Conservation (phyloP, 2,888 invertebrate species). For the Euzophera pinguis region DNA sequence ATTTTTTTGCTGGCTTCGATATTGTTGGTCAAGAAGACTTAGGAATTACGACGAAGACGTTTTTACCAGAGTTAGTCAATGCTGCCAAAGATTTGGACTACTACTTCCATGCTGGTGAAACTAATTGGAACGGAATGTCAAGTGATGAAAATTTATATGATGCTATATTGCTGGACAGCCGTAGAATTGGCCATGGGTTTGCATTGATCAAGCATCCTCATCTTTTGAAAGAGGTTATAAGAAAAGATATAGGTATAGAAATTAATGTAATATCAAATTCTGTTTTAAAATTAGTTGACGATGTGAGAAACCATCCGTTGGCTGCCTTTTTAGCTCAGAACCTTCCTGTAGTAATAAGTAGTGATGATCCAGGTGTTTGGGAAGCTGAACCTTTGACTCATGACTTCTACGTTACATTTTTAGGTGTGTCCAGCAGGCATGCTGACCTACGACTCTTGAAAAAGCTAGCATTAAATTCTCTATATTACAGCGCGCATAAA, state of each 20-base stretch:
- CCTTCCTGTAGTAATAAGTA: conserved; percentile 86
- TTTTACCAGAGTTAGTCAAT: conserved; percentile 73
- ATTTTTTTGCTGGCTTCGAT: conserved; percentile 89
- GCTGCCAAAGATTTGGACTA: conserved; percentile 77
- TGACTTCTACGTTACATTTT: conserved; percentile 86
- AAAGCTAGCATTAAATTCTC: conserved; percentile 86
- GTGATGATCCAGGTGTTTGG: conserved; percentile 90
- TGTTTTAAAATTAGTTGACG: conserved; percentile 83
- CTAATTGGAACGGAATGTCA: conserved; percentile 84
- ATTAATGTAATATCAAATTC: conserved; percentile 90
- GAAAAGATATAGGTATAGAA: conserved; percentile 84
- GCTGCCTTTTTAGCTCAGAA: conserved; percentile 81
- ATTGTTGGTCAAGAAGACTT: conserved; percentile 90
- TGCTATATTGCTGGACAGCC: conserved; percentile 84
- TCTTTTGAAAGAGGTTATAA: conserved; percentile 79
- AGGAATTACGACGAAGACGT: conserved; percentile 81
- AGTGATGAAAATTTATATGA: conserved; percentile 88
- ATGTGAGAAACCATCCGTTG: conserved; percentile 88
- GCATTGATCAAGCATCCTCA: conserved; percentile 86
- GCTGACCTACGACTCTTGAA: conserved; percentile 86
- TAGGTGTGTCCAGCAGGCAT: conserved; percentile 85
- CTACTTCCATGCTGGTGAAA: conserved; percentile 91
- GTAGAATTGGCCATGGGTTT: conserved; percentile 89
- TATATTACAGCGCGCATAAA: conserved; percentile 82
- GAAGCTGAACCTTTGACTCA: conserved; percentile 85